Conservation (phyloP, 2,888 invertebrate genomes). For the Tiliacea aurago region DNA sequence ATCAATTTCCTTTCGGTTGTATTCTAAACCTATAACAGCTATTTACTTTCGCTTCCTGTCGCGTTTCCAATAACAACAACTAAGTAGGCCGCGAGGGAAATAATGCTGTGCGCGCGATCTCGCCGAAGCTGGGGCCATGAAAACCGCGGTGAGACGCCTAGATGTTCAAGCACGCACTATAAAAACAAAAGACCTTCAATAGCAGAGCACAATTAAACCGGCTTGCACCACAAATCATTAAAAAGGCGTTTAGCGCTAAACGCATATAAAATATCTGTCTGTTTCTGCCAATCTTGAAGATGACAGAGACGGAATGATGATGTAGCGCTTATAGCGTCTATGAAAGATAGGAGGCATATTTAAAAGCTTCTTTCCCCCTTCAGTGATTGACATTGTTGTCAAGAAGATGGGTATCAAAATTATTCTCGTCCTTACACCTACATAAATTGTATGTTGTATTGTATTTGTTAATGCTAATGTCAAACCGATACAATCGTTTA, state of each 20-base stretch:
- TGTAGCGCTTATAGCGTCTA: too few species aligned
- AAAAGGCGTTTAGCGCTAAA: too few species aligned
- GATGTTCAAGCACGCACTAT: neutral
- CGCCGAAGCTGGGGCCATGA: conserved; percentile 43
- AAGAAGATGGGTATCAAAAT: neutral
- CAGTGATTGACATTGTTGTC: too few species aligned
- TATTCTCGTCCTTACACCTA: neutral
- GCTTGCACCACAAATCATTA: too few species aligned
- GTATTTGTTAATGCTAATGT: neutral
- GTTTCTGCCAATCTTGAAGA: too few species aligned
- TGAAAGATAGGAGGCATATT: neutral
- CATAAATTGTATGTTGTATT: neutral
- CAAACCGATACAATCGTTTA: neutral
- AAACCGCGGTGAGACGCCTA: neutral
- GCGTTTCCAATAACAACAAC: conserved; percentile 71
- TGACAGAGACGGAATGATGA: too few species aligned
- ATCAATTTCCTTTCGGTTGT: conserved; percentile 23
- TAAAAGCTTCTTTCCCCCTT: neutral
- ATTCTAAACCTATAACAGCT: conserved; percentile 52
- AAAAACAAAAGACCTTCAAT: neutral
- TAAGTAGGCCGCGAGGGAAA: conserved; percentile 66
- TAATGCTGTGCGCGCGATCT: conserved; percentile 69
- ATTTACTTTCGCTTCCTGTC: conserved; percentile 65
- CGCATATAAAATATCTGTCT: too few species aligned
- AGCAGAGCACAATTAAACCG: neutral